Evolutionary conservation across 2,113 vertebrate genomes (phyloP).

Genomic region (Notothenia coriiceps): DNA sequence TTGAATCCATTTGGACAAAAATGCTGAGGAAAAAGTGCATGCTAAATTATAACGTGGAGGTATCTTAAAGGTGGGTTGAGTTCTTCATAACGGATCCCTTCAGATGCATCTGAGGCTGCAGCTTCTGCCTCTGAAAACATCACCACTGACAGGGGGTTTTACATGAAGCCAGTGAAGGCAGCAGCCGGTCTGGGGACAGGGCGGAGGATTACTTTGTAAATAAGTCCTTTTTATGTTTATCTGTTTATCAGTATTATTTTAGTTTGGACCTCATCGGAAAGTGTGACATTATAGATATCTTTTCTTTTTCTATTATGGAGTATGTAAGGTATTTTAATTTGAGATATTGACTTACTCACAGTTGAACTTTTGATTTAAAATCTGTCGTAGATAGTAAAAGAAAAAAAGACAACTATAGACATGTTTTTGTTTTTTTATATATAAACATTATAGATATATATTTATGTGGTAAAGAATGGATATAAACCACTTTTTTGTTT

Average conservation of each 20-base stretch:
- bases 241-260: conserved; percentile 79
- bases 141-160: conserved; percentile 83
- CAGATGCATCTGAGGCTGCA: conserved; percentile 80
- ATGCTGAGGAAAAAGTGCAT: conserved; percentile 84
- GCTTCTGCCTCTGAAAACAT: conserved; percentile 82
- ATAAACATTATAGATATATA: conserved; percentile 88
- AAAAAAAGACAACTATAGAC: conserved; percentile 88
- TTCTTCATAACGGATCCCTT: conserved; percentile 97
- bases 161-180: conserved; percentile 73
- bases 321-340: conserved; percentile 86
- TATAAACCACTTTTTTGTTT: conserved; percentile 92
- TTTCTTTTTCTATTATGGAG: conserved; percentile 81
- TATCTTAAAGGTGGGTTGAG: conserved; percentile 89
- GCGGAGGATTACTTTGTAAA: conserved; percentile 92
- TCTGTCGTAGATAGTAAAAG: conserved; percentile 91
- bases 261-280: conserved; percentile 87
- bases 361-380: conserved; percentile 89
- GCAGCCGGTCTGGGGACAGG: conserved; percentile 15
- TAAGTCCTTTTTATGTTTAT: conserved; percentile 89
- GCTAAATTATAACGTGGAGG: conserved; percentile 79
- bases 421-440: conserved; percentile 86
- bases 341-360: conserved; percentile 78
- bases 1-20: conserved; percentile 87
- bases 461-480: conserved; percentile 95
- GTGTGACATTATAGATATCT: conserved; percentile 73